Conservation (phyloP, 2,888 invertebrate genomes). For the Cantharis rufa region DNA sequence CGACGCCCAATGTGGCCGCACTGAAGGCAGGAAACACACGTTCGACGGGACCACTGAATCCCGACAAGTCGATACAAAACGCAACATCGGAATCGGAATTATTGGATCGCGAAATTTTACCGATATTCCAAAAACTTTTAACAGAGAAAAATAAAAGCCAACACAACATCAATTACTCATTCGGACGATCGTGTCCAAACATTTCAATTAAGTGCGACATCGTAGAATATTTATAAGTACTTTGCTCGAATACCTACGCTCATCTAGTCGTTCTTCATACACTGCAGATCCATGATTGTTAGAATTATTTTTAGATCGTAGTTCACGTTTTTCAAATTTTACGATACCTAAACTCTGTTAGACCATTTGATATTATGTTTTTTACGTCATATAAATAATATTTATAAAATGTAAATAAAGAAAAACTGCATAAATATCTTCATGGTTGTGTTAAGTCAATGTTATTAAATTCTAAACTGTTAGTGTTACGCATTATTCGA, state of each 20-base stretch:
- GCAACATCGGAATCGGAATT: conserved; percentile 84
- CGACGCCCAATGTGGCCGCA: conserved; percentile 65
- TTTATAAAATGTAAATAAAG: background rate
- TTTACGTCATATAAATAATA: background rate
- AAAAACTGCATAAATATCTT: background rate
- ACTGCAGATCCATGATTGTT: background rate
- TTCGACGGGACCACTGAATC: conserved; percentile 38
- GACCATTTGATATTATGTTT: background rate
- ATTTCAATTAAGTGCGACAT: conserved; percentile 96
- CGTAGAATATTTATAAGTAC: conserved; percentile 82
- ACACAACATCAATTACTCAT: conserved; percentile 69
- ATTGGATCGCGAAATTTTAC: conserved; percentile 80
- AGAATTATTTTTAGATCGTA: background rate
- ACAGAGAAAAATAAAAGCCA: conserved; percentile 77
- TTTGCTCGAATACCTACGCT: background rate
- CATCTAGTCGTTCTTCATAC: background rate
- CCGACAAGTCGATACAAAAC: conserved; percentile 61
- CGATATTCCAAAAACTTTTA: conserved; percentile 89
- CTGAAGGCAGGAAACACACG: conserved; percentile 39
- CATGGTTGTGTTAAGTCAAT: conserved; percentile 30
- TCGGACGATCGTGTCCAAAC: conserved; percentile 89
- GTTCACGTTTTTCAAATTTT: background rate
- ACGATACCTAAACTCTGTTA: background rate
- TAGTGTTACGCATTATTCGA: conserved; percentile 1
- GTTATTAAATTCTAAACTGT: conserved; percentile 21